A percentile compares a stretch with the other conserved stretches of the same genome.
These are phyloP conservation scores for Alethe castanea DNA, from an alignment of 2,113 vertebrate genomes.

Conservation along the genomic window DNA sequence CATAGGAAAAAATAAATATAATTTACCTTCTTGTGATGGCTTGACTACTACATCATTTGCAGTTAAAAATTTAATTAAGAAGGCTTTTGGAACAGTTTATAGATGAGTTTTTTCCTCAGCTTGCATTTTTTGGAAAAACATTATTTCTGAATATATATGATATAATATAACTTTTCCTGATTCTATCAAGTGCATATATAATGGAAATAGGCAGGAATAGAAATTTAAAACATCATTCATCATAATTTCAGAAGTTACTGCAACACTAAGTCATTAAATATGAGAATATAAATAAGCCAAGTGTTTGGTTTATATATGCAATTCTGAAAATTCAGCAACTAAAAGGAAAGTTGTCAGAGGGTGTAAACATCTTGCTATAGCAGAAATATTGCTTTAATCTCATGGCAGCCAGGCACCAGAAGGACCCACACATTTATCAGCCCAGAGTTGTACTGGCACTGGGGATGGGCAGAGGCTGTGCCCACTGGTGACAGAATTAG, in stretches of 20 bases:
- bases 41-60: constrained; percentile 32
- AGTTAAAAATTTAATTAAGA: constrained; percentile 55
- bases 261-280: constrained; percentile 41
- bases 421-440: not conserved
- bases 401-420: not conserved
- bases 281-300: constrained; percentile 48
- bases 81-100: constrained; percentile 46
- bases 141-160: constrained; percentile 46
- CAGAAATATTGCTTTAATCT: constrained; percentile 21
- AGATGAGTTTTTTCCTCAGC: constrained; percentile 3
- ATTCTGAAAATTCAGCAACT: constrained; percentile 44
- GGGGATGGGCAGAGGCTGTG: not conserved
- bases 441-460: not conserved
- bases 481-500: not conserved
- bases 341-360: constrained; percentile 19
- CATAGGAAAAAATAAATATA: constrained; percentile 15
- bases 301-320: constrained; percentile 40
- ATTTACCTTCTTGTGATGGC: constrained; percentile 40
- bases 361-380: not conserved
- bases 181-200: constrained; percentile 50
- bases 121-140: constrained; percentile 13
- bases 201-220: constrained; percentile 43
- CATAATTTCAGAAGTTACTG: constrained; percentile 38
- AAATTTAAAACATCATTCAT: constrained; percentile 40
- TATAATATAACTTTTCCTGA: constrained; percentile 31